Evolutionary conservation across 2,888 invertebrate genomes (phyloP).

Genomic region (Falcaria lacertinaria): DNA sequence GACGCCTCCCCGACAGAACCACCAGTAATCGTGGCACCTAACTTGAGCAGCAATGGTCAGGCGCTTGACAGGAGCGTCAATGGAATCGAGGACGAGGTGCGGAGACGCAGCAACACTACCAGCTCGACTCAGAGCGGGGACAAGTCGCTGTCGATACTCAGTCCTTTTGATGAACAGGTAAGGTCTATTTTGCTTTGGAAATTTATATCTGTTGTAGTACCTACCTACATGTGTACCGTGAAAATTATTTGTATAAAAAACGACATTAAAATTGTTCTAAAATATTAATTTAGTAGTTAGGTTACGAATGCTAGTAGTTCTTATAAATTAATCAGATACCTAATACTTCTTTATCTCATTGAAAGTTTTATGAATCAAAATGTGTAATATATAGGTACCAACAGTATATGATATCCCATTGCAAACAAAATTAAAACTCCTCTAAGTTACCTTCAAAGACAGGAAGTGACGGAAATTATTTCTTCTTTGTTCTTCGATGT

Average conservation of each 20-base stretch:
- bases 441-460: neutral
- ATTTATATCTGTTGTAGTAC: neutral
- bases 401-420: neutral
- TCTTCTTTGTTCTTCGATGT: too few species aligned
- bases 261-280: too few species aligned
- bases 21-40: constrained; percentile 36
- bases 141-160: constrained; percentile 82
- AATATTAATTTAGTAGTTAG: too few species aligned
- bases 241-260: too few species aligned
- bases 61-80: constrained; percentile 50
- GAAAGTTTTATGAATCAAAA: too few species aligned
- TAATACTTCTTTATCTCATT: too few species aligned
- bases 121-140: constrained; percentile 68
- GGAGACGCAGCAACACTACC: constrained; percentile 64
- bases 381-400: neutral
- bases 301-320: too few species aligned
- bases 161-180: constrained; percentile 91
- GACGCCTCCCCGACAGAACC: constrained; percentile 74
- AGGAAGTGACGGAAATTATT: too few species aligned
- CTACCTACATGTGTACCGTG: too few species aligned
- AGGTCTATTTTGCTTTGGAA: constrained; percentile 1
- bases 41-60: constrained; percentile 68
- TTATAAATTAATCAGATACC: too few species aligned
- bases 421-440: neutral
- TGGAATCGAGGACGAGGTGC: constrained; percentile 74